Evolutionary conservation across 1,140 invertebrate genomes (phyloP).

Genomic region (Panulirus ornatus): DNA sequence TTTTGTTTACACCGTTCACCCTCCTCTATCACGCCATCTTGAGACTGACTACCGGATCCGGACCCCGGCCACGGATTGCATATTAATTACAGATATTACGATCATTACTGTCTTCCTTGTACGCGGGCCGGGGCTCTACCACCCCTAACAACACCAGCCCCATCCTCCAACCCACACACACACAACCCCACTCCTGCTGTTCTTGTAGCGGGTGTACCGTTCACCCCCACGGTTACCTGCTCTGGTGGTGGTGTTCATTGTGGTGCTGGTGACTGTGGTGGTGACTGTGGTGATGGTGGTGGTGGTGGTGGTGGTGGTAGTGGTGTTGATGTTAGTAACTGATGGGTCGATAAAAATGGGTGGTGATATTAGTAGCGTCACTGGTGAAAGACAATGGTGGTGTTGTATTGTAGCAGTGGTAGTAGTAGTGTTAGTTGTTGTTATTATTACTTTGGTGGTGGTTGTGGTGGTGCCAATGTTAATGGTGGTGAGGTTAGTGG

Average conservation of each 20-base stretch:
- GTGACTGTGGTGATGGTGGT: not conserved
- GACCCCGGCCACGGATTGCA: constrained; percentile 45
- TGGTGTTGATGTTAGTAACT: too few species aligned
- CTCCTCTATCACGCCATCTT: constrained; percentile 27
- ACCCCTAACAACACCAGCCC: not conserved
- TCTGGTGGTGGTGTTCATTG: not conserved
- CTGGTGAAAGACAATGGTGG: too few species aligned
- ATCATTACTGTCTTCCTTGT: constrained; percentile 52
- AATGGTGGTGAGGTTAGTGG: not conserved
- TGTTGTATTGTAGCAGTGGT: not conserved
- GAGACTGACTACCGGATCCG: constrained; percentile 9
- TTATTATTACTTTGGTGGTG: too few species aligned
- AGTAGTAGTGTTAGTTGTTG: not conserved
- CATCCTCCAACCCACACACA: not conserved
- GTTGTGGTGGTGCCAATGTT: not conserved
- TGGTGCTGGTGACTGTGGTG: constrained; percentile 23
- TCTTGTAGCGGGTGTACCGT: not conserved
- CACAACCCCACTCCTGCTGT: not conserved
- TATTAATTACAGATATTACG: constrained; percentile 60
- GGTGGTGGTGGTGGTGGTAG: not conserved
- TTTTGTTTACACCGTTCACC: constrained; percentile 8
- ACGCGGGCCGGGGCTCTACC: not conserved
- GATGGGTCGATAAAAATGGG: too few species aligned
- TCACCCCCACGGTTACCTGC: not conserved
- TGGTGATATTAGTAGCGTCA: too few species aligned